A percentile compares a stretch with the other conserved stretches of the same genome.
These are phyloP conservation scores for Nothura maculosa DNA, from an alignment of 2,797 vertebrate species.

Conservation along the genomic window DNA sequence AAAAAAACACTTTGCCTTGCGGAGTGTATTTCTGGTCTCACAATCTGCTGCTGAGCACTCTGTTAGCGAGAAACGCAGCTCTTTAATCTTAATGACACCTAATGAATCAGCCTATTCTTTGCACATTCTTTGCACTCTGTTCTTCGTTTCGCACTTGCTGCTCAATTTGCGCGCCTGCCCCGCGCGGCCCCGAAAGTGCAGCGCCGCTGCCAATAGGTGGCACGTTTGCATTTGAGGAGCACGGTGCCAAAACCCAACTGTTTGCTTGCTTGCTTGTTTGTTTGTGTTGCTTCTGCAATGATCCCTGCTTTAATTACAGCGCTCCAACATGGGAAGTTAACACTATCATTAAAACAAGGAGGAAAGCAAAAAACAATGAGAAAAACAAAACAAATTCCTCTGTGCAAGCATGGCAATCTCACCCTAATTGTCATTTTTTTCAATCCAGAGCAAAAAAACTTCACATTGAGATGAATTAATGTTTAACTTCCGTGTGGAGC, in stretches of 20 bases:
- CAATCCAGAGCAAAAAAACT: conserved; percentile 20
- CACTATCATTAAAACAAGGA: conserved; percentile 40
- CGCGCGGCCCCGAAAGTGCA: background rate
- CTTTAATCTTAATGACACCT: conserved; percentile 72
- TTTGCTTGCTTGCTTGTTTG: conserved; percentile 2
- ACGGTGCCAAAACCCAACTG: background rate
- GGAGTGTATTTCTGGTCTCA: conserved; percentile 70
- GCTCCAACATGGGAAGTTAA: conserved; percentile 49
- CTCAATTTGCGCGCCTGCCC: background rate
- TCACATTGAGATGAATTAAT: conserved; percentile 40
- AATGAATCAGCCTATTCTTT: conserved; percentile 72
- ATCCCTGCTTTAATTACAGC: conserved; percentile 56
- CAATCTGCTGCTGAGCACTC: conserved; percentile 75
- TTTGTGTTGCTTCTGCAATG: conserved; percentile 51
- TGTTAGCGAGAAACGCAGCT: conserved; percentile 69
- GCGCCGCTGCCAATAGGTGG: conserved; percentile 52
- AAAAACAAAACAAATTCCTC: background rate
- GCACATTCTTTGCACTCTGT: conserved; percentile 65
- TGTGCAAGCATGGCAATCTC: background rate
- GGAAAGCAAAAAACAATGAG: background rate
- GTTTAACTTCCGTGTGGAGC: conserved; percentile 48
- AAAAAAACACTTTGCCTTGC: conserved; percentile 62
- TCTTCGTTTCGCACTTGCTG: conserved; percentile 75
- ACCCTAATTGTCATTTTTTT: conserved; percentile 10
- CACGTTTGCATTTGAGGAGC: conserved; percentile 42